These are phyloP conservation scores for Drosophila niveifrons DNA, from an alignment of 2,888 invertebrate genomes.

Conservation along the genomic window DNA sequence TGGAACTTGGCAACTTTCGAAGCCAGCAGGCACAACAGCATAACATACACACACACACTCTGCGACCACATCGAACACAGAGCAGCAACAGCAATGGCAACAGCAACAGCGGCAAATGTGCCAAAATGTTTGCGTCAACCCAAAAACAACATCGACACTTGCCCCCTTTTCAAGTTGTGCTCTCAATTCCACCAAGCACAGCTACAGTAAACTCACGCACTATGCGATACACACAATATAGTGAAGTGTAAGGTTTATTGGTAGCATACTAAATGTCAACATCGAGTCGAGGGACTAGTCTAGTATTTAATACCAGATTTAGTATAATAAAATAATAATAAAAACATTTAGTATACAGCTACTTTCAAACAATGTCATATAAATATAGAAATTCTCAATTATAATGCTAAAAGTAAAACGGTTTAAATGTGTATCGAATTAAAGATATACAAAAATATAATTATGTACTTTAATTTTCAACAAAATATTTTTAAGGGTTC, in stretches of 20 bases:
- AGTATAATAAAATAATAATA: too few relatives aligned
- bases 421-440: too few relatives aligned
- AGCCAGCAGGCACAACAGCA: conserved; percentile 9
- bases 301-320: too few relatives aligned
- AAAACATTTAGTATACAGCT: too few relatives aligned
- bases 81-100: neutral
- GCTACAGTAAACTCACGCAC: conserved; percentile 28
- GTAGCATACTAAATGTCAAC: neutral
- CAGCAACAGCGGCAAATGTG: conserved; percentile 10
- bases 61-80: conserved; percentile 7
- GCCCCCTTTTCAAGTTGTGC: neutral
- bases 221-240: neutral
- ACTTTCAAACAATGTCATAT: too few relatives aligned
- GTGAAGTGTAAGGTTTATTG: neutral
- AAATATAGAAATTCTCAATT: too few relatives aligned
- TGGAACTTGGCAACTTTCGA: conserved; percentile 35
- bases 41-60: neutral
- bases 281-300: too few relatives aligned
- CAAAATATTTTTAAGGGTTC: too few relatives aligned
- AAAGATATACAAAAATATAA: too few relatives aligned
- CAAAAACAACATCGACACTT: neutral
- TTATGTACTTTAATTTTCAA: too few relatives aligned
- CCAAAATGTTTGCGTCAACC: conserved; percentile 15
- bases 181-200: neutral
- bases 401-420: too few relatives aligned